Evolutionary conservation across 30 jellyfish, hydroid and myxozoan species (phyloP).

Genomic region (Chrysaora quinquecirrha): DNA sequence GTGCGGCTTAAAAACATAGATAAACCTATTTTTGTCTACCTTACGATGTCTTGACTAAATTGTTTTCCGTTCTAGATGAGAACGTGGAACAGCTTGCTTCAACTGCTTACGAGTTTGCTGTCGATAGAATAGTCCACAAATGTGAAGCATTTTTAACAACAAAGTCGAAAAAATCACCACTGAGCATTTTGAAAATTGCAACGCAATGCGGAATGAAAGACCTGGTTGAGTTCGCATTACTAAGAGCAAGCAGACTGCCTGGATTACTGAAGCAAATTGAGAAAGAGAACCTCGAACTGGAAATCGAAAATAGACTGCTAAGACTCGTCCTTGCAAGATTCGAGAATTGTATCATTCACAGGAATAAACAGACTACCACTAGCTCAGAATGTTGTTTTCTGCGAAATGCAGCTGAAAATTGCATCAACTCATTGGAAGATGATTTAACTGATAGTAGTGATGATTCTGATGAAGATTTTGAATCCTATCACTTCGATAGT

Average conservation of each 20-base stretch:
- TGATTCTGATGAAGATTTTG: slow-evolving; percentile 41
- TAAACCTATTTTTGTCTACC: no score
- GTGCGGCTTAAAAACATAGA: no score
- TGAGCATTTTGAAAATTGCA: slow-evolving; percentile 34
- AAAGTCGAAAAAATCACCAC: slow-evolving; percentile 37
- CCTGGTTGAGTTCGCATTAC: slow-evolving; percentile 25
- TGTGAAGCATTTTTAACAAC: slow-evolving; percentile 35
- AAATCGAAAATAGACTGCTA: slow-evolving; percentile 51
- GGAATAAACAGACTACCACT: background rate
- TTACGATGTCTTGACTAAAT: no score
- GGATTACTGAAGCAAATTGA: slow-evolving; percentile 40
- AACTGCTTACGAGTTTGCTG: slow-evolving; percentile 38
- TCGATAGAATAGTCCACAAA: slow-evolving; percentile 20
- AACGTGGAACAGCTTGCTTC: slow-evolving; percentile 18
- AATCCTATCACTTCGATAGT: background rate
- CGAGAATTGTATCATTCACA: slow-evolving; percentile 24
- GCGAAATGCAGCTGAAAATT: background rate
- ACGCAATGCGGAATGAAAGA: slow-evolving; percentile 23
- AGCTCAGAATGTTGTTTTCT: slow-evolving; percentile 29
- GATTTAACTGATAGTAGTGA: slow-evolving; percentile 34
- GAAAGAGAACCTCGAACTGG: slow-evolving; percentile 40
- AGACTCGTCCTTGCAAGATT: slow-evolving; percentile 32
- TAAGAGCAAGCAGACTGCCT: slow-evolving; percentile 47
- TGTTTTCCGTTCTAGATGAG: slow-evolving; percentile 15
- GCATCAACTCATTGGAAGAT: background rate